phyloP scores from a whole-genome alignment of 2,797 vertebrate species.

The Nyctalus aviator region DNA sequence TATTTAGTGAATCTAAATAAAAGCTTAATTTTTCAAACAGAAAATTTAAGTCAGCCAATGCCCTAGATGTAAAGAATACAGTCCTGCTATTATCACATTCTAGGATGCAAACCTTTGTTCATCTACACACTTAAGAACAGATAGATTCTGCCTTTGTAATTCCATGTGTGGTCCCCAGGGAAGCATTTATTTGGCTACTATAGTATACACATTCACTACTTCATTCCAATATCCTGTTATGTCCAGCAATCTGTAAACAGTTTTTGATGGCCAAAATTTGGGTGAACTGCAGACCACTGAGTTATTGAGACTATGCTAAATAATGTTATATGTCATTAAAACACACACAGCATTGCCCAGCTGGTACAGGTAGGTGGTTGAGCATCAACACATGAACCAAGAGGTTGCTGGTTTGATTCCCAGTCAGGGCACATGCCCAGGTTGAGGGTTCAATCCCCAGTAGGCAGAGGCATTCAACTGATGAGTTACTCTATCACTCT shows the following conservation, averaged over 20 bases:
- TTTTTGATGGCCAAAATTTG: not conserved
- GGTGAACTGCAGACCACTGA: not conserved
- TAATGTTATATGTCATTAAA: not conserved
- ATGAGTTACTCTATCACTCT: too few species aligned
- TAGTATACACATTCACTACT: not conserved
- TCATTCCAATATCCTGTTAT: not conserved
- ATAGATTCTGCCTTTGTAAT: not conserved
- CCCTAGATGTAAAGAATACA: fast-evolving
- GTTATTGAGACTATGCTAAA: not conserved
- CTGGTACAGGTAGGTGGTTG: too few species aligned
- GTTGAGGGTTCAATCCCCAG: too few species aligned
- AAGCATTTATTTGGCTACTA: not conserved
- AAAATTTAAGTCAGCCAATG: not conserved
- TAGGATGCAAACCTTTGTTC: not conserved
- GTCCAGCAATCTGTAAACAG: not conserved
- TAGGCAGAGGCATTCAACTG: too few species aligned
- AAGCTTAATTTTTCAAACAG: slow-evolving; percentile 1
- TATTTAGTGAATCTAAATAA: not conserved
- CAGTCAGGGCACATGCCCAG: too few species aligned
- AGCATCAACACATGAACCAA: too few species aligned
- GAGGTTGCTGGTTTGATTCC: too few species aligned
- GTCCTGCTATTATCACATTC: not conserved
- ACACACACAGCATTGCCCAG: too few species aligned
- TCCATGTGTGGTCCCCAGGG: not conserved
- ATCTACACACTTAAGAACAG: not conserved